phyloP scores from a whole-genome alignment of 2,797 vertebrate species.

The Cetoscarus ocellatus region DNA sequence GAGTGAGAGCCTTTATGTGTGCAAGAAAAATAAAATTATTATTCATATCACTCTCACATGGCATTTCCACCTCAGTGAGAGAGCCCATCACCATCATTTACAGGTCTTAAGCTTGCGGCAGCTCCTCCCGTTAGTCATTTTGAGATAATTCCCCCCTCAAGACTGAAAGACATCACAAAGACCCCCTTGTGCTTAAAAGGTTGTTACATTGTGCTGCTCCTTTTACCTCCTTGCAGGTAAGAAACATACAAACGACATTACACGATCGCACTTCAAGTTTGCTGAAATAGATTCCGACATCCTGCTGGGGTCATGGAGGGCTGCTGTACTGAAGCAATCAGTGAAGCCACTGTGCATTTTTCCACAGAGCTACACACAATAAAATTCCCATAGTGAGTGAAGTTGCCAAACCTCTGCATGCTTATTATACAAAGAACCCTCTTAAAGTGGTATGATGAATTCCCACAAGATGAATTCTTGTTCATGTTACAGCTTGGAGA shows the following conservation, averaged over 20 bases:
- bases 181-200: conserved; percentile 19
- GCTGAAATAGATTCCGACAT: conserved; percentile 41
- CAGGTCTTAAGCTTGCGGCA: conserved; percentile 32
- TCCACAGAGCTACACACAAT: conserved; percentile 28
- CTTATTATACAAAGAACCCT: conserved; percentile 45
- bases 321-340: conserved; percentile 54
- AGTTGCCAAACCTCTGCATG: conserved; percentile 51
- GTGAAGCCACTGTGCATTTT: conserved; percentile 58
- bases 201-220: conserved; percentile 44
- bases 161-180: conserved; percentile 36
- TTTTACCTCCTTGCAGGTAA: conserved; percentile 39
- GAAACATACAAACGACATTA: conserved; percentile 20
- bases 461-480: conserved; percentile 44
- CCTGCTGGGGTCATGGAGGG: conserved; percentile 35
- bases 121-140: conserved; percentile 32
- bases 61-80: conserved; percentile 32
- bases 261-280: conserved; percentile 20
- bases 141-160: conserved; percentile 38
- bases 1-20: not conserved
- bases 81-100: conserved; percentile 34
- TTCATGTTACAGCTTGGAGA: conserved; percentile 29
- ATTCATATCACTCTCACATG: conserved; percentile 45
- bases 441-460: conserved; percentile 43
- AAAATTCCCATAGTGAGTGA: conserved; percentile 32
- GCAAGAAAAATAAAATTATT: conserved; percentile 4